These are phyloP conservation scores for Microcebus lehilahytsara DNA, from an alignment of 2,113 vertebrate genomes.

Conservation along the genomic window DNA sequence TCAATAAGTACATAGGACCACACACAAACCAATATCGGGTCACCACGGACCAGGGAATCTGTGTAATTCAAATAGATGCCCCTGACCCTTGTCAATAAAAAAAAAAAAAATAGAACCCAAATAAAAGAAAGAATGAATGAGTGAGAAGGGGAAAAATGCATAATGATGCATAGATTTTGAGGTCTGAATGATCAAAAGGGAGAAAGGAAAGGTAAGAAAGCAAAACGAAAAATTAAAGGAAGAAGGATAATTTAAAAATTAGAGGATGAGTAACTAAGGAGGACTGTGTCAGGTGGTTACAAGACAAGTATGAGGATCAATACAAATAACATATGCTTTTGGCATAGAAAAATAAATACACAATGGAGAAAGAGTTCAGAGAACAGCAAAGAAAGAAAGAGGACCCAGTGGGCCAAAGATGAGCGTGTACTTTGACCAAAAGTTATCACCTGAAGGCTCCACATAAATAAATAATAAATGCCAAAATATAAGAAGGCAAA, in stretches of 20 bases:
- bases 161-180: not conserved
- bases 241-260: rapidly evolving
- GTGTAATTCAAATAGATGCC: rapidly evolving
- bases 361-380: not conserved
- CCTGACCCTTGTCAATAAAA: not conserved
- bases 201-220: not conserved
- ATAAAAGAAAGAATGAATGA: not conserved
- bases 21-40: rapidly evolving
- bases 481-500: not conserved
- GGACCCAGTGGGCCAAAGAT: no score
- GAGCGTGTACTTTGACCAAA: not conserved
- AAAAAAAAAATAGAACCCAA: not conserved
- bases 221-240: rapidly evolving
- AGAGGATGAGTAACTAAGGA: rapidly evolving
- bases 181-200: rapidly evolving
- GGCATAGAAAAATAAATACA: not conserved
- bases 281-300: rapidly evolving
- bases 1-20: rapidly evolving
- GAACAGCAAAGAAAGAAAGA: not conserved
- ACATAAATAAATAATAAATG: not conserved
- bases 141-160: rapidly evolving
- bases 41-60: rapidly evolving
- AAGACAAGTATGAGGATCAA: rapidly evolving
- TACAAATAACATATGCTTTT: rapidly evolving
- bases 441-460: not conserved